Evolutionary conservation across 1,140 invertebrate genomes (phyloP).

Genomic region (Anoplophora glabripennis): DNA sequence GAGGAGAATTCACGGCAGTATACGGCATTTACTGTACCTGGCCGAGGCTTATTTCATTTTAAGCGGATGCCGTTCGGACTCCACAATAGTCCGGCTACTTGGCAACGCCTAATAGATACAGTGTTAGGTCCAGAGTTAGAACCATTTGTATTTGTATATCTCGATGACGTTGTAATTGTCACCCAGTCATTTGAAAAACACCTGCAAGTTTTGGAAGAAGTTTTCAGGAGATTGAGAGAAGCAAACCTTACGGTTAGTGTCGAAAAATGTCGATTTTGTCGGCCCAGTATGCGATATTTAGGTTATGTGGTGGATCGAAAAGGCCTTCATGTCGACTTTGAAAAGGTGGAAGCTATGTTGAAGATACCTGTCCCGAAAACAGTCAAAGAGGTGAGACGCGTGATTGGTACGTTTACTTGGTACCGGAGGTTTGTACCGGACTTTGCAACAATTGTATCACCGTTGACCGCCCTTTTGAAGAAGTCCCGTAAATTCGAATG

Average conservation of each 20-base stretch:
- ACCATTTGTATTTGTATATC: constrained; percentile 29
- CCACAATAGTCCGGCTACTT: constrained; percentile 43
- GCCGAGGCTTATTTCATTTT: constrained; percentile 41
- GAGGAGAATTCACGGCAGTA: background rate
- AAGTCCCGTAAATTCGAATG: constrained; percentile 18
- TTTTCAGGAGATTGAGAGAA: constrained; percentile 18
- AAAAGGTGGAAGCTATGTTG: constrained; percentile 31
- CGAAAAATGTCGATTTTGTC: constrained; percentile 6
- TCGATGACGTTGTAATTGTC: constrained; percentile 45
- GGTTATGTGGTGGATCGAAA: constrained; percentile 1
- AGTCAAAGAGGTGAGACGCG: constrained; percentile 22
- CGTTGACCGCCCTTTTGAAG: constrained; percentile 36
- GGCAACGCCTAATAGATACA: constrained; percentile 43
- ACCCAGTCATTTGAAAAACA: constrained; percentile 22
- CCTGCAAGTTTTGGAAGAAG: constrained; percentile 7
- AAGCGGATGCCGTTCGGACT: constrained; percentile 40
- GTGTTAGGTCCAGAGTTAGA: constrained; percentile 35
- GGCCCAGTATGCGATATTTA: constrained; percentile 4
- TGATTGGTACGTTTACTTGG: constrained; percentile 13
- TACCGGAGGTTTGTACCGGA: constrained; percentile 12
- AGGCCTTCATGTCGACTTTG: background rate
- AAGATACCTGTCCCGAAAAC: constrained; percentile 38
- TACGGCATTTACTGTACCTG: constrained; percentile 34
- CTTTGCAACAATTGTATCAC: constrained; percentile 11
- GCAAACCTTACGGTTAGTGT: constrained; percentile 13